A percentile compares a stretch with the other conserved stretches of the same genome.
Conservation (phyloP, 2,888 invertebrate genomes). For the Diplazon laetatorius region DNA sequence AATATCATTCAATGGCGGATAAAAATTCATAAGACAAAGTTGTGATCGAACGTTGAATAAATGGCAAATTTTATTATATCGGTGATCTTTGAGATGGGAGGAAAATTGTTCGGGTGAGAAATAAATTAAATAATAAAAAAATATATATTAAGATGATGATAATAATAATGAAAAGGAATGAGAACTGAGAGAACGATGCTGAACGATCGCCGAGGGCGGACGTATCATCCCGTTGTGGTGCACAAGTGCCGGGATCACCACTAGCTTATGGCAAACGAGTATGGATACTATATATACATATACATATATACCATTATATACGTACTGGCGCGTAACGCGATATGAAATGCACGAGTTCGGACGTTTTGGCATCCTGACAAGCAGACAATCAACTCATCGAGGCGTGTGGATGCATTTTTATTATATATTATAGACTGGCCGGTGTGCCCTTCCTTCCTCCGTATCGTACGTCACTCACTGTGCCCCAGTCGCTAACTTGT, state of each 20-base stretch:
- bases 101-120: conserved; percentile 48
- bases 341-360: conserved; percentile 82
- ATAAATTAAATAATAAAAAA: conserved; percentile 35
- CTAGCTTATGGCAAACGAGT: conserved; percentile 22
- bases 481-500: conserved; percentile 82
- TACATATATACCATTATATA: conserved; percentile 48
- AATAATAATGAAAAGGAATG: conserved; percentile 18
- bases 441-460: conserved; percentile 77
- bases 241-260: conserved; percentile 57
- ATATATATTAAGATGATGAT: background rate
- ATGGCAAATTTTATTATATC: conserved; percentile 48
- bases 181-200: conserved; percentile 55
- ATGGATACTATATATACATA: conserved; percentile 4
- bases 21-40: too few relatives aligned
- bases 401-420: conserved; percentile 83
- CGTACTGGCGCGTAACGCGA: conserved; percentile 79
- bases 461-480: conserved; percentile 71
- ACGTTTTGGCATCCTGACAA: conserved; percentile 83
- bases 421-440: conserved; percentile 82
- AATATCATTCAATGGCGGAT: too few relatives aligned
- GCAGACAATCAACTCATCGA: conserved; percentile 83
- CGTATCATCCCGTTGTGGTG: conserved; percentile 60
- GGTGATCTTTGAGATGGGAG: conserved; percentile 46
- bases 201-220: conserved; percentile 65
- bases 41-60: conserved; percentile 19